Evolutionary conservation across 2,888 invertebrate genomes (phyloP).

Genomic region (Adelphocoris suturalis): DNA sequence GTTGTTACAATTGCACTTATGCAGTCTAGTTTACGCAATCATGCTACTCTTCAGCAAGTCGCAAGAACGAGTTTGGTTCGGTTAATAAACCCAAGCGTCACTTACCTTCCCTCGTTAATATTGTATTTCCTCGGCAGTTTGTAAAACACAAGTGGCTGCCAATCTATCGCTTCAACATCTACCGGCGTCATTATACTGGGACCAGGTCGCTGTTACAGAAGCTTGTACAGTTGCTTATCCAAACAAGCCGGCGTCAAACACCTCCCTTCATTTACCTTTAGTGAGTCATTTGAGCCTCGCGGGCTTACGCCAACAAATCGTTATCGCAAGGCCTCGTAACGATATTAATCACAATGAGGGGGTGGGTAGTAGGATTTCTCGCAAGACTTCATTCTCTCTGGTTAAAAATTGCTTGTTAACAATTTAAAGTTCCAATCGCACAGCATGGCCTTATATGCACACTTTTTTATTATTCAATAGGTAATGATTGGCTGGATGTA

Average conservation of each 20-base stretch:
- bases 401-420: not conserved
- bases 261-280: slow-evolving; percentile 26
- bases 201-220: not conserved
- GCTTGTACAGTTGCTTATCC: slow-evolving; percentile 21
- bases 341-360: not conserved
- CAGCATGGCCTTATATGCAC: too few relatives aligned
- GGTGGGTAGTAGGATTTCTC: not conserved
- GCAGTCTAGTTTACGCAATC: too few relatives aligned
- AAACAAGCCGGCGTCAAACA: not conserved
- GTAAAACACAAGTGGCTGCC: not conserved
- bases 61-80: too few relatives aligned
- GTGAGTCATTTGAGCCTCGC: not conserved
- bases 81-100: too few relatives aligned
- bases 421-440: not conserved
- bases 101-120: too few relatives aligned
- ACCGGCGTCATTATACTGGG: not conserved
- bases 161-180: not conserved
- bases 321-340: not conserved
- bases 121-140: too few relatives aligned
- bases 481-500: too few relatives aligned
- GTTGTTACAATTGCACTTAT: too few relatives aligned
- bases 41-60: too few relatives aligned
- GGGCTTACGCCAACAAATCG: slow-evolving; percentile 9
- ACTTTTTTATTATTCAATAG: too few relatives aligned
- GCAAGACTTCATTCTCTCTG: not conserved